Conservation (phyloP, 2,888 invertebrate genomes). For the Luperina nickerlii region DNA sequence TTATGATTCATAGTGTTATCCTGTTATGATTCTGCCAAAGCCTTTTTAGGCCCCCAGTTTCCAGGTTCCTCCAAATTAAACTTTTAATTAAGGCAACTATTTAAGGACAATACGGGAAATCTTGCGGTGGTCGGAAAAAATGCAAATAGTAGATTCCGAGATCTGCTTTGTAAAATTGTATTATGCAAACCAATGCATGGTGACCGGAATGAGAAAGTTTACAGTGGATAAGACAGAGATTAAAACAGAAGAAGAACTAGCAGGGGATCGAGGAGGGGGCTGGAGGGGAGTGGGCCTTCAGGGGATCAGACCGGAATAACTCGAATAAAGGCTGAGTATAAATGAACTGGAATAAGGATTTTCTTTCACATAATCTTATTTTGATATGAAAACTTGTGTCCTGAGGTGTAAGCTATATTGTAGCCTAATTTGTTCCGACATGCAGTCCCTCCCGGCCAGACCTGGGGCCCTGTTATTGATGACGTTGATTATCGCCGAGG, state of each 20-base stretch:
- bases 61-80: not conserved
- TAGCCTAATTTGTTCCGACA: constrained; percentile 12
- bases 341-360: constrained; percentile 11
- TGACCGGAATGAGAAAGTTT: not conserved
- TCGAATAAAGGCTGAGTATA: constrained; percentile 15
- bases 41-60: no score
- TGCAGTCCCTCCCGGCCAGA: constrained; percentile 15
- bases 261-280: no score
- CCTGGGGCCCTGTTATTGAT: constrained; percentile 42
- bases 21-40: no score
- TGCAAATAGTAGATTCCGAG: no score
- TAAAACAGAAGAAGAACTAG: no score
- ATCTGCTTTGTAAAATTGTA: constrained; percentile 16
- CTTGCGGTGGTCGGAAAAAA: no score
- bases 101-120: constrained; percentile 12
- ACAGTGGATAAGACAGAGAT: no score
- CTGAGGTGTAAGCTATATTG: not conserved
- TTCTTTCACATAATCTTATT: constrained; percentile 1
- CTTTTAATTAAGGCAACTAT: not conserved
- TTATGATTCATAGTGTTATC: no score
- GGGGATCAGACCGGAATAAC: no score
- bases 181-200: constrained; percentile 35
- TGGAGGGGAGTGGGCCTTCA: no score
- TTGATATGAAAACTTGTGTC: not conserved
- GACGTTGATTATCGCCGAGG: constrained; percentile 42